A percentile compares a stretch with the other conserved stretches of the same genome.
Evolutionary conservation across 2,888 invertebrate species (phyloP).

Genomic region (Cyclophora albipunctata): DNA sequence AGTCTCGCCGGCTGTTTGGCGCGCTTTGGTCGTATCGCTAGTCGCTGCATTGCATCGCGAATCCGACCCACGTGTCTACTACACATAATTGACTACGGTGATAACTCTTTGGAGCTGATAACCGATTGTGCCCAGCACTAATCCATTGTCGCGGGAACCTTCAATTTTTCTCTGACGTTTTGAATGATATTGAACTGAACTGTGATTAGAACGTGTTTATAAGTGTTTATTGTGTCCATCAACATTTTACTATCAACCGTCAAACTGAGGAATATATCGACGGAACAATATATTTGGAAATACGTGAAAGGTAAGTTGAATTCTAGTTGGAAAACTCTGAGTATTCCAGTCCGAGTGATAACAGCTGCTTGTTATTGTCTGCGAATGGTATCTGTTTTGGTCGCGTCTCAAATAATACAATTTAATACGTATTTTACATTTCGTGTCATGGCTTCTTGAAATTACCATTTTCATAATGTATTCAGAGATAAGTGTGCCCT

Average conservation of each 20-base stretch:
- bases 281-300: constrained; percentile 64
- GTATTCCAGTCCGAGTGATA: constrained; percentile 50
- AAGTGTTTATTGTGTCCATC: constrained; percentile 53
- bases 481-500: background rate
- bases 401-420: too few species aligned
- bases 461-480: too few species aligned
- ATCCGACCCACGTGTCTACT: constrained; percentile 50
- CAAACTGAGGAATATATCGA: constrained; percentile 68
- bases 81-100: constrained; percentile 47
- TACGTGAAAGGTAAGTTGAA: constrained; percentile 60
- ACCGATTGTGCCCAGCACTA: constrained; percentile 31
- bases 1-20: constrained; percentile 65
- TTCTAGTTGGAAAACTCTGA: constrained; percentile 3
- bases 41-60: constrained; percentile 23
- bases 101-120: constrained; percentile 58
- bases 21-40: constrained; percentile 60
- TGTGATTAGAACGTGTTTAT: constrained; percentile 51
- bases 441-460: too few species aligned
- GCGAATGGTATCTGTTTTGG: background rate
- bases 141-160: background rate
- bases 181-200: constrained; percentile 12
- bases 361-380: background rate
- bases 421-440: too few species aligned
- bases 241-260: constrained; percentile 46
- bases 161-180: constrained; percentile 23